phyloP scores from a whole-genome alignment of 2,797 vertebrate genomes.

The Danio albolineatus region DNA sequence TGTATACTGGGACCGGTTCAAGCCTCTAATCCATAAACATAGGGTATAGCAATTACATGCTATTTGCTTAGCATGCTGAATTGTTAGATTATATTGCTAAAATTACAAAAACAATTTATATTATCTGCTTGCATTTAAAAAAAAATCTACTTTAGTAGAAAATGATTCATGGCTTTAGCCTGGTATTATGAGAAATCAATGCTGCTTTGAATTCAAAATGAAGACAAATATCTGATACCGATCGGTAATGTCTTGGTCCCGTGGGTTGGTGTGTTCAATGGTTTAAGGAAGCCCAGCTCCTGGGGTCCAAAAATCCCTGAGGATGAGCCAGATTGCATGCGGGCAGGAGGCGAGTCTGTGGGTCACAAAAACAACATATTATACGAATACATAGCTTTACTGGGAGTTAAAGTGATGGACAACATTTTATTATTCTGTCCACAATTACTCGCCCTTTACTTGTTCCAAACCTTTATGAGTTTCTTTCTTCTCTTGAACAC shows the following conservation, averaged over 20 bases:
- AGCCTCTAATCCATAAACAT: not conserved
- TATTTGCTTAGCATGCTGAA: not conserved
- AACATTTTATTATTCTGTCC: no score
- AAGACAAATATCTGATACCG: conserved; percentile 75
- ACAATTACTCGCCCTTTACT: no score
- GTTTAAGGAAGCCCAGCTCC: conserved; percentile 88
- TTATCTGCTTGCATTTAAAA: not conserved
- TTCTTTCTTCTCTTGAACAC: no score
- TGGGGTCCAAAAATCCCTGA: conserved; percentile 86
- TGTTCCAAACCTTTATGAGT: no score
- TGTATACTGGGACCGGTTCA: not conserved
- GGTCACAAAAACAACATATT: not conserved
- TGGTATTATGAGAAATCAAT: conserved; percentile 17
- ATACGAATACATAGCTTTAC: not conserved
- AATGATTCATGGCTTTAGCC: not conserved
- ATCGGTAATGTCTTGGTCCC: conserved; percentile 88
- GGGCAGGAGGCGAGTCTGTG: conserved; percentile 87
- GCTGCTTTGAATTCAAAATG: conserved; percentile 12
- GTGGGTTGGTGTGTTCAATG: conserved; percentile 85
- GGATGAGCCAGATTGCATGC: conserved; percentile 79
- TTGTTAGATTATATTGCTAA: not conserved
- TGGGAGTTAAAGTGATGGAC: no score
- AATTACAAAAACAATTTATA: not conserved
- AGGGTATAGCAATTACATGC: not conserved
- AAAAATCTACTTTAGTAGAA: not conserved